Evolutionary conservation across 2,113 vertebrate genomes (phyloP), one percentile per base, ranked within the genome.

Genomic region (Potamarius usumacintae): DNA sequence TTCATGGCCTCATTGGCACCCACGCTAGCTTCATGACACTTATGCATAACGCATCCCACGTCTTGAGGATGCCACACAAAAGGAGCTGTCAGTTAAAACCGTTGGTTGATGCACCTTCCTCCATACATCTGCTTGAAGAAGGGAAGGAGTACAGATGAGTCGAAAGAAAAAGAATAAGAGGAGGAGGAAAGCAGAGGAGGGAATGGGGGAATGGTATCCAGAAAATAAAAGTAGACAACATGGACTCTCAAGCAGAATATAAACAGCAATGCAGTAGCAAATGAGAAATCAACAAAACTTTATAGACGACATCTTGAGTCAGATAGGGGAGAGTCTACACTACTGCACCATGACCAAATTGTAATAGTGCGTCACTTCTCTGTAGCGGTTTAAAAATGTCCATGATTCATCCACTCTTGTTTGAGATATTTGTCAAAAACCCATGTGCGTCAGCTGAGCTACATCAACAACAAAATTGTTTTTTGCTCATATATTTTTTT

Each of bases 1-100:
- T 57, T 34, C 18, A n/a, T 58, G 58, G n/a, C 34, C 77, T 89
- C 55, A 58, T 71, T 85, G 77, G 58, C 57, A 76, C 71, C 62
- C 82, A 76, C 12, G 5, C n/a, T 58, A 85, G 77, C 48, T 87
- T 27, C 20, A 52, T 74, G 30, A 87, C 57, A 53, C 20, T 62
- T n/a, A 82, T 71, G 83, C 71, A 60, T 71, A 88, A 52, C 53
- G 34, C 71, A 71, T 34, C 86, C 58, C 71, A 62, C n/a, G 34
- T 5, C 11, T 10, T 63, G 48, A 60, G 27, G 86, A 63, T 72
- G 80, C 58, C 85, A 9, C 30, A 76, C 42, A 72, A 81, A 72
- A 48, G 42, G 10, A 53, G 52, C 48, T 88, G 72, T 77, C 22
- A 74, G 76, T 84, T 84, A 86, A 86, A 83, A 53, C 20, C 1